These are phyloP conservation scores for Synanthedon myopaeformis DNA, from an alignment of 2,888 invertebrate genomes.

Conservation along the genomic window DNA sequence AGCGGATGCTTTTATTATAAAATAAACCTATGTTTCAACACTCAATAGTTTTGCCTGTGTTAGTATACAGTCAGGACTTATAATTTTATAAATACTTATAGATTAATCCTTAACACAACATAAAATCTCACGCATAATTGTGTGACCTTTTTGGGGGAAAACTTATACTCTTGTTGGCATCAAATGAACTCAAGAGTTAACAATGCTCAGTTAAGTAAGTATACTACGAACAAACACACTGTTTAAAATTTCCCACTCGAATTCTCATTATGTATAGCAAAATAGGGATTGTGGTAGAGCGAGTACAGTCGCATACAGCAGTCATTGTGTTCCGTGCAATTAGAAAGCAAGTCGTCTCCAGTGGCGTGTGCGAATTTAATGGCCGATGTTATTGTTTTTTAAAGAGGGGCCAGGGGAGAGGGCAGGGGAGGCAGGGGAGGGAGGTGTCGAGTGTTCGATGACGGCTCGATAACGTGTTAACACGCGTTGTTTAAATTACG, in stretches of 20 bases:
- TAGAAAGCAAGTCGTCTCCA: conserved; percentile 41
- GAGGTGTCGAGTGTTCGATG: conserved; percentile 15
- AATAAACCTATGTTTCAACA: no score
- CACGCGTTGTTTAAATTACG: neutral
- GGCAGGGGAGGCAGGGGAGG: conserved; percentile 1
- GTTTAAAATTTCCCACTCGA: neutral
- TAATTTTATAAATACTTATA: no score
- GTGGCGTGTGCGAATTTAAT: conserved; percentile 62
- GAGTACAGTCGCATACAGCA: conserved; percentile 22
- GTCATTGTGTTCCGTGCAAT: conserved; percentile 49
- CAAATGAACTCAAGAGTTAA: neutral
- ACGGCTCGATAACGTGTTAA: conserved; percentile 15
- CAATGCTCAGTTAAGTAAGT: neutral
- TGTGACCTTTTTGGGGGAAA: no score
- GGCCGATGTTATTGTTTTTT: conserved; percentile 60
- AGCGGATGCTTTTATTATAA: no score
- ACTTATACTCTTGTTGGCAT: no score
- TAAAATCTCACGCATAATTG: no score
- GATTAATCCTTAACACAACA: no score
- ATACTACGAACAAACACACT: neutral
- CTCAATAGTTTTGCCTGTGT: no score
- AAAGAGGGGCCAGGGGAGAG: conserved; percentile 14
- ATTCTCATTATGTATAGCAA: neutral
- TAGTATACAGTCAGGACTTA: no score
- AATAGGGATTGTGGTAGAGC: neutral